Evolutionary conservation across 2,113 vertebrate species (phyloP).

Genomic region (Lepisosteus osseus): DNA sequence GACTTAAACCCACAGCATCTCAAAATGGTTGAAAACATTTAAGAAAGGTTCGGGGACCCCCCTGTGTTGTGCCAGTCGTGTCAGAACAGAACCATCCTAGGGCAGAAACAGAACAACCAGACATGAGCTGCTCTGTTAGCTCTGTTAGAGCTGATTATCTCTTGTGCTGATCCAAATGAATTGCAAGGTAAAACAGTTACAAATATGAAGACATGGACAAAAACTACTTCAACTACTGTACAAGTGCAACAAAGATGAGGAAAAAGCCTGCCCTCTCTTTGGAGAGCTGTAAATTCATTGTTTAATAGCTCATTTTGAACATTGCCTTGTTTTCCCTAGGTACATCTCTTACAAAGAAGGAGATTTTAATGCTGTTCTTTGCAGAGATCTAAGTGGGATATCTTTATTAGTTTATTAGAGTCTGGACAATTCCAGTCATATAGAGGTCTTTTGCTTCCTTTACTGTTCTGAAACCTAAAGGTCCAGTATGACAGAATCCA

Average conservation of each 20-base stretch:
- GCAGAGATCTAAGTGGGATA: not conserved
- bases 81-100: constrained; percentile 5
- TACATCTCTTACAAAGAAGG: not conserved
- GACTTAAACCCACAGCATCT: not conserved
- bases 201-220: too few relatives aligned
- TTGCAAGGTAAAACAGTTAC: constrained; percentile 12
- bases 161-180: constrained; percentile 21
- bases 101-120: constrained; percentile 23
- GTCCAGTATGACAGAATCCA: too few relatives aligned
- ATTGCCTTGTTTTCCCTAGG: not conserved
- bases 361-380: not conserved
- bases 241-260: too few relatives aligned
- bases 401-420: not conserved
- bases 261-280: too few relatives aligned
- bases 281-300: too few relatives aligned
- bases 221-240: too few relatives aligned
- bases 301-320: not conserved
- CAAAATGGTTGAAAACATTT: constrained; percentile 27
- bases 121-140: constrained; percentile 22
- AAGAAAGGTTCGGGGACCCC: constrained; percentile 19
- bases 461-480: too few relatives aligned
- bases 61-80: constrained; percentile 9
- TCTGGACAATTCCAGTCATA: not conserved
- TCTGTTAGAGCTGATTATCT: constrained; percentile 22
- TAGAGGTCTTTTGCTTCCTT: not conserved